Evolutionary conservation across 2,888 invertebrate species (phyloP), one percentile per base, ranked within the genome.

Genomic region (Alitta virens): DNA sequence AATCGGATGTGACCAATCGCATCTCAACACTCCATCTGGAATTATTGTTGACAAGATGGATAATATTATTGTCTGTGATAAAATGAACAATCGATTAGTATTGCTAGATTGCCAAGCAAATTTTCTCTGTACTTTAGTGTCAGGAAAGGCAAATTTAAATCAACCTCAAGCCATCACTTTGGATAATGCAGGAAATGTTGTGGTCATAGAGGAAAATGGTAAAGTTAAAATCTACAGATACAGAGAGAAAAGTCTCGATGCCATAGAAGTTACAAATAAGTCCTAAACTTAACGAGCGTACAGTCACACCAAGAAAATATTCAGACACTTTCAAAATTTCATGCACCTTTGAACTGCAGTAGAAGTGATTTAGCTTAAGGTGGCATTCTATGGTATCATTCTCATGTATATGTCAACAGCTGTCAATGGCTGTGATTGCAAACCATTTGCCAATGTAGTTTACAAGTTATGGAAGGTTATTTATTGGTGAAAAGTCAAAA

Each of bases 201-300:
- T 61, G 14, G 56, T 61, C 9, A 49, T 49, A 3, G 61, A 61
- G 33, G 61, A 61, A 25, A 43, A 46, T 18, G 61, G 61, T 5
- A 53, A 24, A 51, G 42, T 60, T 42, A 60, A 46, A 26, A 46
- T 60, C 26, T 60, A 42, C 23, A 38, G 53, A n/a, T 60, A 54
- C 26, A 24, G 54, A 18, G 60, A 59, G 49, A 46, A 33, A 33
- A 33, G 33, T 33, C 12, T 33, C 5, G 33, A 33, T 7, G 33
- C 33, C 5, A 33, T 33, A 12, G 33, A 33, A 33, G 33, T 33
- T 7, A 33, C 33, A n/a, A n/a, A n/a, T 33, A 12, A 33, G 33
- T 7, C 5, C 12, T 33, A 33, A 33, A 7, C 12, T 33, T 33
- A 33, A 33, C 5, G 12, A 7, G 33, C 33, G 5, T 33, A 7